These are phyloP conservation scores for Strix uralensis DNA, from an alignment of 2,113 vertebrate species.

Conservation along the genomic window DNA sequence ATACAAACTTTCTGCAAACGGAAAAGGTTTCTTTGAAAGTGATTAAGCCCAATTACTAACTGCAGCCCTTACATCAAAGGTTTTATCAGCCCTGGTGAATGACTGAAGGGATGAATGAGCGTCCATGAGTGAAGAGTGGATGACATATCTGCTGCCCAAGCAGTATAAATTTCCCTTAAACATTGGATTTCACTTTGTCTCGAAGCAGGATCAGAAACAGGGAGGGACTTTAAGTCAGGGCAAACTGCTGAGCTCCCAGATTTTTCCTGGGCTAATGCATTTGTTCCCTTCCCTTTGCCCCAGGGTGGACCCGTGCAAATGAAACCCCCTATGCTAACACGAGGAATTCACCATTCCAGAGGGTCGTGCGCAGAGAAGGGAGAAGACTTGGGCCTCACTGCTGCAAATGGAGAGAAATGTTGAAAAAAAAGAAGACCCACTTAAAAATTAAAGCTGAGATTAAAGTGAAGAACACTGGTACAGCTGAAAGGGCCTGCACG, in stretches of 20 bases:
- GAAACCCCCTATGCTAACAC: accelerated
- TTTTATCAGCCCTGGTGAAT: not conserved
- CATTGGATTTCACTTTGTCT: not conserved
- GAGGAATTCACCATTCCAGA: not conserved
- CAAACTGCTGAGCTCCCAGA: not conserved
- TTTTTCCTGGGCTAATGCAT: accelerated
- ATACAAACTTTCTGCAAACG: not conserved
- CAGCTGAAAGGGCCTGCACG: not conserved
- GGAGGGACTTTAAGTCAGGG: too few relatives aligned
- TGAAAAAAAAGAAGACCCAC: not conserved
- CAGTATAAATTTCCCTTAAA: accelerated
- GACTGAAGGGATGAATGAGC: not conserved
- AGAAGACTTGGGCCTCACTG: not conserved
- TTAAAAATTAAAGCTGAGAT: not conserved
- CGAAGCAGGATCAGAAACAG: not conserved
- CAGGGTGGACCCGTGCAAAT: accelerated
- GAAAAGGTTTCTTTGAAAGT: not conserved
- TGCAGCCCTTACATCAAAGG: not conserved
- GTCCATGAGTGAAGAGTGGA: accelerated
- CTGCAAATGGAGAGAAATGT: not conserved
- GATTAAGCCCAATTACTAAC: not conserved
- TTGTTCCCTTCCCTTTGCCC: not conserved
- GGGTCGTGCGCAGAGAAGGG: not conserved
- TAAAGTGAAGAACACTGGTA: not conserved
- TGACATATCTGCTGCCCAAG: not conserved